Base-by-base conservation (phyloP, 1,140 invertebrate genomes). In the Musca vetustissima region DNA sequence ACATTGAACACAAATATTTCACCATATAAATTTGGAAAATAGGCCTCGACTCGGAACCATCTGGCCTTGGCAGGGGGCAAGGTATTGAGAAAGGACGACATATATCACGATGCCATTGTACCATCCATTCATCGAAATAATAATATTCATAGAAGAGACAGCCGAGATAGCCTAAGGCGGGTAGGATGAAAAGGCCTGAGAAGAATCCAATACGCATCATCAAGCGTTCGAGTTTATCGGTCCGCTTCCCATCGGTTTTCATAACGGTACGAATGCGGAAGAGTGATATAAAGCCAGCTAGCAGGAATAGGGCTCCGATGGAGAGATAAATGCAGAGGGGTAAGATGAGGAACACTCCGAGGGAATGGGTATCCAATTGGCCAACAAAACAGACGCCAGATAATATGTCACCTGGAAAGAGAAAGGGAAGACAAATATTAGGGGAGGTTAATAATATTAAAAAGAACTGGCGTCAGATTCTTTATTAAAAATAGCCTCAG, bases 201-300 rank as follows among this genome's bases (percentile, higher is more conserved):
- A 98, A 98, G 59, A 98, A 92, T 7, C 96, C 96, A 74, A 99
- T 99, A 59, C 97, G 89, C 69, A 98, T 93, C 96, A 99, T 99
- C 9, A 99, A 85, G 77, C 98, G 98, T 83, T 98, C 97, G 50
- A 99, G 84, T 84, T 98, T 98, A 79, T 98, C 95, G 0, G 97
- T 98, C 83, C 97, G 95, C 32, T 92, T 93, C 19, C 93, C 93
- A 81, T 94, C 90, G 85, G 96, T 94, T 81, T 98, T 98, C 93
- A 98, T 97, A 7, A 98, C 93, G 4, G 95, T 97, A 66, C 97
- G 90, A 73, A 98, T 98, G 49, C 94, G 89, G 80, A 98, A 98
- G 0, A 99, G 87, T 1, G 97, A 98, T 4, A 98, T 91, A 85
- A 99, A 98, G 11, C 97, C 98, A 64, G 94, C 93, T 6, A 98